A percentile compares a stretch with the other conserved stretches of the same genome.
Conservation (phyloP, 2,888 invertebrate species). For the Bombylius discolor region DNA sequence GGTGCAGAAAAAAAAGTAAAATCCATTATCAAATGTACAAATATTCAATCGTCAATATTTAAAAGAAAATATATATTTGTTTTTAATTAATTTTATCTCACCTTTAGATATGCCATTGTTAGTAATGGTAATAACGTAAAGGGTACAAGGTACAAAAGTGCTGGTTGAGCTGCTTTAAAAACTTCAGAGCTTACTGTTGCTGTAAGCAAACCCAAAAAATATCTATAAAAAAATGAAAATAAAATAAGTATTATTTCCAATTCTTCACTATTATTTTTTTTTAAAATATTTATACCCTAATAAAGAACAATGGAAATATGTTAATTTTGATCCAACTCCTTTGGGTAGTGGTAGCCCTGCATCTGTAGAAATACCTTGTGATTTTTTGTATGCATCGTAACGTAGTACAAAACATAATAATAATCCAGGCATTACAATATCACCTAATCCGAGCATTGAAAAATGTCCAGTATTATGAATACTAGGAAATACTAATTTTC, state of each 20-base stretch:
- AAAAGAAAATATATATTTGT: neutral
- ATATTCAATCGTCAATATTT: no score
- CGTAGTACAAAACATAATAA: conserved; percentile 90
- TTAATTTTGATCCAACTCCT: conserved; percentile 52
- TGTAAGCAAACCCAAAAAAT: conserved; percentile 90
- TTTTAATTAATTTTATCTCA: conserved; percentile 29
- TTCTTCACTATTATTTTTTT: neutral
- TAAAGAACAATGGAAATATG: conserved; percentile 97
- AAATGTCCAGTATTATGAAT: conserved; percentile 94
- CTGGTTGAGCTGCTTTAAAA: conserved; percentile 97
- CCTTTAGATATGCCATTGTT: conserved; percentile 97
- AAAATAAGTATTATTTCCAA: neutral
- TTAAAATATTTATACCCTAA: conserved; percentile 52
- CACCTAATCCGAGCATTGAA: conserved; percentile 83
- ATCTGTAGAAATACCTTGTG: conserved; percentile 43
- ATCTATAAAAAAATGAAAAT: conserved; percentile 29
- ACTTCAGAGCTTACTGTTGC: conserved; percentile 96
- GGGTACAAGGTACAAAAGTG: conserved; percentile 91
- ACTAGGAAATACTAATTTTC: conserved; percentile 93
- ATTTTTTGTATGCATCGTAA: conserved; percentile 94
- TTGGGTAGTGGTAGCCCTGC: conserved; percentile 44
- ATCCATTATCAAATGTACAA: no score
- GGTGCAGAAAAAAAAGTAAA: no score
- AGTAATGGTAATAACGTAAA: conserved; percentile 91
- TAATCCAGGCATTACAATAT: conserved; percentile 91